Percentiles rank a stretch among this genome's conserved stretches.
phyloP scores from a whole-genome alignment of 2,113 vertebrate species.

The Grantiella picta region DNA sequence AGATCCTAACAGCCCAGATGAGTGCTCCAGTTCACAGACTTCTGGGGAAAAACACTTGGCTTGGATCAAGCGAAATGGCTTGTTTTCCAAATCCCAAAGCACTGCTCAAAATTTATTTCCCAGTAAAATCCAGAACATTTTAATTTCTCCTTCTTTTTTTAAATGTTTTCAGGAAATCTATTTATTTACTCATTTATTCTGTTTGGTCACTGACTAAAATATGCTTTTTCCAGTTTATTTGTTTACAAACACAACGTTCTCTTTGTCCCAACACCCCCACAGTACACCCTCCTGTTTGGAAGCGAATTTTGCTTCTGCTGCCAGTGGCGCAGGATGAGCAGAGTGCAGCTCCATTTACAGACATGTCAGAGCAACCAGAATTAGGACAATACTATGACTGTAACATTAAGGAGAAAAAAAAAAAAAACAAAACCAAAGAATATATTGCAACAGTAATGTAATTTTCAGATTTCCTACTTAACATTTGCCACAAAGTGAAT shows the following conservation, averaged over 20 bases:
- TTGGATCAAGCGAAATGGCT: not conserved
- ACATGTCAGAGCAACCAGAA: not conserved
- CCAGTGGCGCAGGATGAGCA: not conserved
- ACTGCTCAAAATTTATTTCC: not conserved
- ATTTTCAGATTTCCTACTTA: not conserved
- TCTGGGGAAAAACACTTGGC: not conserved
- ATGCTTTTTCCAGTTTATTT: not conserved
- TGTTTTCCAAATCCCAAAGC: not conserved
- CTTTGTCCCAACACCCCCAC: not conserved
- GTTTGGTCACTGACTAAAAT: not conserved
- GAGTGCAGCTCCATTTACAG: not conserved
- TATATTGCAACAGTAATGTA: not conserved
- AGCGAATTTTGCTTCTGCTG: not conserved
- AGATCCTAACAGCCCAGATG: not conserved
- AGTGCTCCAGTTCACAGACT: not conserved
- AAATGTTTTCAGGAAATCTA: not conserved
- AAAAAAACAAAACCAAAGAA: not conserved
- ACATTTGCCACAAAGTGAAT: not conserved
- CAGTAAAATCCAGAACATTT: not conserved
- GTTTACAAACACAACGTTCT: not conserved
- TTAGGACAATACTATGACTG: not conserved
- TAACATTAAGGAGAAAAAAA: not conserved
- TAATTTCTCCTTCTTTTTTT: not conserved
- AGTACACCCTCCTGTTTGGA: not conserved
- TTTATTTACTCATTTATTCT: not conserved